These are phyloP conservation scores for Abramis brama DNA, from an alignment of 2,113 vertebrate species.

Conservation along the genomic window DNA sequence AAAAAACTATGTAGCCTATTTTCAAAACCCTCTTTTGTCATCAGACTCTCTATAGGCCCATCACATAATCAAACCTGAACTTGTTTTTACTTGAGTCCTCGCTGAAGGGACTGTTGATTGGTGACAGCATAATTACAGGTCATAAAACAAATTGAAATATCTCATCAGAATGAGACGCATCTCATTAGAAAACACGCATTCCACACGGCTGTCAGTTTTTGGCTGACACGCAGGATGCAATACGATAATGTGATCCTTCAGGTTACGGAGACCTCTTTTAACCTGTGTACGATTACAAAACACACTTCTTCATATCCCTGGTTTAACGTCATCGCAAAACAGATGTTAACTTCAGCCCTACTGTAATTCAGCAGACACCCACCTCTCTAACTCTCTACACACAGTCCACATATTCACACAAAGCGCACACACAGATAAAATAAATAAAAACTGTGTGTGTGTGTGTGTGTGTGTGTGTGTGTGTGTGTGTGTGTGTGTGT, in stretches of 20 bases:
- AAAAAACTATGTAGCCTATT: not conserved
- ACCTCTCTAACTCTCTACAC: not conserved
- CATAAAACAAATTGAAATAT: constrained; percentile 60
- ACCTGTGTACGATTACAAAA: constrained; percentile 1
- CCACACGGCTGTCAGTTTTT: not conserved
- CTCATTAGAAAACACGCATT: not conserved
- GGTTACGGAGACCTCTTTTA: not conserved
- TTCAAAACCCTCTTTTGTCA: constrained; percentile 13
- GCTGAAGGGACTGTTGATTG: constrained; percentile 51
- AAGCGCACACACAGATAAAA: not conserved
- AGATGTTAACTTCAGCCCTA: not conserved
- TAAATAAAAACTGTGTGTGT: too few species aligned
- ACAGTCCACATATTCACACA: not conserved
- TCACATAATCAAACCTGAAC: constrained; percentile 57
- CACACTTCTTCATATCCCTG: not conserved
- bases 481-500: too few species aligned
- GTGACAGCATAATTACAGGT: constrained; percentile 66
- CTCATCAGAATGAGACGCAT: constrained; percentile 47
- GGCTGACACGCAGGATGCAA: not conserved
- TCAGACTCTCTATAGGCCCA: not conserved
- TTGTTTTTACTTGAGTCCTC: constrained; percentile 62
- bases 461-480: too few species aligned
- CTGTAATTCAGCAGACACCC: not conserved
- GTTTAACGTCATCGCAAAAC: not conserved
- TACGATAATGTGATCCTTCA: not conserved